Conservation (phyloP, 2,888 invertebrate species). For the Volucella bombylans region DNA sequence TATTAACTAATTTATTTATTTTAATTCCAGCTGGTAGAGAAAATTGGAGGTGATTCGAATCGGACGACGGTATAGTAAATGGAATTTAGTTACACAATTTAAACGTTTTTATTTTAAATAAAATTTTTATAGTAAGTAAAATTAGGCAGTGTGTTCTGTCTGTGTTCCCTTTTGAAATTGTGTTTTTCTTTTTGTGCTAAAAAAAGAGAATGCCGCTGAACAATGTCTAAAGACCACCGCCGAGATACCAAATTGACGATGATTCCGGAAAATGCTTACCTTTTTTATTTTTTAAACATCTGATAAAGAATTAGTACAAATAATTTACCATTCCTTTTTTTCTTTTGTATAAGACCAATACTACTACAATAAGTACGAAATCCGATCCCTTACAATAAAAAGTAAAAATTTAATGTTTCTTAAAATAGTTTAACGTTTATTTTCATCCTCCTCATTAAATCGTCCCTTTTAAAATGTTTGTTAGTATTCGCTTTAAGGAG, state of each 20-base stretch:
- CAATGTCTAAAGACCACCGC: constrained; percentile 37
- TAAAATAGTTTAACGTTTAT: constrained; percentile 5
- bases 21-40: constrained; percentile 87
- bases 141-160: constrained; percentile 46
- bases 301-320: constrained; percentile 54
- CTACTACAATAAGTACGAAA: constrained; percentile 27
- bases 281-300: constrained; percentile 33
- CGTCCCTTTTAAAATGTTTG: constrained; percentile 73
- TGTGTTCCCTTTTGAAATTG: constrained; percentile 41
- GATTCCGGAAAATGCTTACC: constrained; percentile 13
- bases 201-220: constrained; percentile 48
- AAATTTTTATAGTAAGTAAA: constrained; percentile 74
- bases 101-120: constrained; percentile 75
- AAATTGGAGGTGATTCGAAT: constrained; percentile 91
- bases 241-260: constrained; percentile 33
- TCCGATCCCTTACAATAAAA: constrained; percentile 54
- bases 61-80: constrained; percentile 89
- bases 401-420: constrained; percentile 6
- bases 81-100: constrained; percentile 52
- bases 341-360: constrained; percentile 44
- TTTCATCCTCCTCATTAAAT: constrained; percentile 55
- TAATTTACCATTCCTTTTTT: constrained; percentile 23
- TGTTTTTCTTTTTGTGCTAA: constrained; percentile 38
- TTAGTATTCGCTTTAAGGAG: constrained; percentile 68
- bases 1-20: background rate